These are phyloP conservation scores for Podabrus alpinus DNA, from an alignment of 2,888 invertebrate species.

Conservation along the genomic window DNA sequence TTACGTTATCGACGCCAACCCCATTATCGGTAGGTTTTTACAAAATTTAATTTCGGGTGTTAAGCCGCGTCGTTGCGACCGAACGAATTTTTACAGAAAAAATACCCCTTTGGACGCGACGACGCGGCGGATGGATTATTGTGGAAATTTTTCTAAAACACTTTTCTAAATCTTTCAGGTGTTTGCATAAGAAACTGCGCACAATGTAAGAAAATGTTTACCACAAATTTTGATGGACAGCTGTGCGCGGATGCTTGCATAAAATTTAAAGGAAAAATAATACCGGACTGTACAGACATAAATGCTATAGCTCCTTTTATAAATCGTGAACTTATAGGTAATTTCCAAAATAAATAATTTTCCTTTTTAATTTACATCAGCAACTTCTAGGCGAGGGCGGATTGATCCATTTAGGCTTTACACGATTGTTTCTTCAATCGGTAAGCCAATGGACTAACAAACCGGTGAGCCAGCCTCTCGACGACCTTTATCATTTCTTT, in stretches of 20 bases:
- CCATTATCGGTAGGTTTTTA: neutral
- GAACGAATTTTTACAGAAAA: too few relatives aligned
- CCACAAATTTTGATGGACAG: constrained; percentile 83
- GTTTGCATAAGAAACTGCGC: constrained; percentile 86
- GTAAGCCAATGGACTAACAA: neutral
- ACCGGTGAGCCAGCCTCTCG: neutral
- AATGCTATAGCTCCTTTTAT: constrained; percentile 81
- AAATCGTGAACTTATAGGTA: constrained; percentile 44
- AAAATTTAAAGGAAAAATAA: constrained; percentile 79
- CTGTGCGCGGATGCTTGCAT: constrained; percentile 85
- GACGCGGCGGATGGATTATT: too few relatives aligned
- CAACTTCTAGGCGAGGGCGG: neutral
- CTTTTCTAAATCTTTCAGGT: constrained; percentile 52
- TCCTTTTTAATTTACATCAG: neutral
- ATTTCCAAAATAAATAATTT: neutral
- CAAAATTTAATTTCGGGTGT: neutral
- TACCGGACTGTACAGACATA: constrained; percentile 84
- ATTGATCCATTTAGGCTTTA: neutral
- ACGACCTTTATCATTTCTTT: neutral
- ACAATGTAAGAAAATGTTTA: constrained; percentile 88
- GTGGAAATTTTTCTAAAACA: neutral
- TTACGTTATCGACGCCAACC: neutral
- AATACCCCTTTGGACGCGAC: too few relatives aligned
- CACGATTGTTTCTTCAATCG: neutral
- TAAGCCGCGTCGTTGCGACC: neutral